A percentile compares a stretch with the other conserved stretches of the same genome.
These are phyloP conservation scores for Lophotis ruficrista DNA, from an alignment of 2,113 vertebrate species.

Conservation along the genomic window DNA sequence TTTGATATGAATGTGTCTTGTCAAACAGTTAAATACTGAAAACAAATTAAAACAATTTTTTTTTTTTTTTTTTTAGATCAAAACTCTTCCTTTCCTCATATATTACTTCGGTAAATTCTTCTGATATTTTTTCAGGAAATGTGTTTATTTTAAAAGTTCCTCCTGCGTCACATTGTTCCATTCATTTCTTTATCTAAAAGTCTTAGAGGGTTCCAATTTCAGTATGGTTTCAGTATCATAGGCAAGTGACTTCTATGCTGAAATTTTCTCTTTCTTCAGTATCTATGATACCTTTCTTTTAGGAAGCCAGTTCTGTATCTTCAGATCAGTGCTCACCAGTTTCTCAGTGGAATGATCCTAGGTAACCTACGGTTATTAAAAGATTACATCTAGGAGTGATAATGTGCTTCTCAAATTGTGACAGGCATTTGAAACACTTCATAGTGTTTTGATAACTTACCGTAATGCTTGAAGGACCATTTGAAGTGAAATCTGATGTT, in stretches of 20 bases:
- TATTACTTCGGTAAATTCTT: not conserved
- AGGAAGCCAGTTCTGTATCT: not conserved
- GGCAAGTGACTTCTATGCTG: not conserved
- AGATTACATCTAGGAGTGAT: not conserved
- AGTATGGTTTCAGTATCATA: not conserved
- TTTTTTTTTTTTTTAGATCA: not conserved
- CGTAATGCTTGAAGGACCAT: not conserved
- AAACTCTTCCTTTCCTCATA: not conserved
- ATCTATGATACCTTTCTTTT: not conserved
- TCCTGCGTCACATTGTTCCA: not conserved
- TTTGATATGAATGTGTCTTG: not conserved
- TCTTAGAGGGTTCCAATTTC: not conserved
- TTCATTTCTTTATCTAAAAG: not conserved
- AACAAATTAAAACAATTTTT: not conserved
- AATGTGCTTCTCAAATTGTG: not conserved
- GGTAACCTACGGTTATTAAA: not conserved
- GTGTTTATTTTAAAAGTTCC: not conserved
- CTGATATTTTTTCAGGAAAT: not conserved
- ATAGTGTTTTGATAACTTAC: not conserved
- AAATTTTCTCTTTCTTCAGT: not conserved
- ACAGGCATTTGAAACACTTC: not conserved
- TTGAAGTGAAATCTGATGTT: not conserved
- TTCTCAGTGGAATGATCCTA: not conserved
- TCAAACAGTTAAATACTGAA: not conserved
- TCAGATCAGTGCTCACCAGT: not conserved